Percentiles rank a stretch among this genome's conserved stretches.
Conservation (phyloP, 2,113 vertebrate species). For the Tenrec ecaudatus region DNA sequence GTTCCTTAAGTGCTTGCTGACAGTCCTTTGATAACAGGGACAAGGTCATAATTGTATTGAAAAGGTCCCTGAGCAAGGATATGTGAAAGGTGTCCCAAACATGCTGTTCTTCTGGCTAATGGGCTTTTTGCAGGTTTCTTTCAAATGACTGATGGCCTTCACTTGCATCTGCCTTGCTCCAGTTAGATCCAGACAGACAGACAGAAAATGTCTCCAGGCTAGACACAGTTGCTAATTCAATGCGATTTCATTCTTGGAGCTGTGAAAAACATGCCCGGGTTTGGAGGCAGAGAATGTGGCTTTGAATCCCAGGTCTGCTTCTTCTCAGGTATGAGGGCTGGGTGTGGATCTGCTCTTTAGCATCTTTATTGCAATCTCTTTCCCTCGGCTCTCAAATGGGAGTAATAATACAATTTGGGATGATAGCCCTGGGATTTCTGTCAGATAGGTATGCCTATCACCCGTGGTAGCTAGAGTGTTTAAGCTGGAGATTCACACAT, state of each 20-base stretch:
- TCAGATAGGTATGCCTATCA: neutral
- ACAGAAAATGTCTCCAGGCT: neutral
- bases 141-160: neutral
- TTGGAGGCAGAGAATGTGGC: neutral
- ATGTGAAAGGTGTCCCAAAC: slow-evolving; percentile 41
- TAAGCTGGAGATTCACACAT: neutral
- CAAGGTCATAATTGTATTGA: neutral
- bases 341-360: neutral
- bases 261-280: neutral
- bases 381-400: neutral
- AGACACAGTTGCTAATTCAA: neutral
- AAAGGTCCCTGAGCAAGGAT: slow-evolving; percentile 35
- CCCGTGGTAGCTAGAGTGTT: neutral
- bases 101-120: slow-evolving; percentile 28
- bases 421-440: neutral
- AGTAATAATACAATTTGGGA: neutral
- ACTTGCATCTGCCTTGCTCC: neutral
- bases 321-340: neutral
- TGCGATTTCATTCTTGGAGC: neutral
- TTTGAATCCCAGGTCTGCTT: neutral
- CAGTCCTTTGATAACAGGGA: slow-evolving; percentile 23
- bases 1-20: slow-evolving; percentile 53
- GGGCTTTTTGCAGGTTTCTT: slow-evolving; percentile 1
- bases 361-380: neutral
- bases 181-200: neutral